These are phyloP conservation scores for Staurois parvus DNA, from an alignment of 2,797 vertebrate species.

Conservation along the genomic window DNA sequence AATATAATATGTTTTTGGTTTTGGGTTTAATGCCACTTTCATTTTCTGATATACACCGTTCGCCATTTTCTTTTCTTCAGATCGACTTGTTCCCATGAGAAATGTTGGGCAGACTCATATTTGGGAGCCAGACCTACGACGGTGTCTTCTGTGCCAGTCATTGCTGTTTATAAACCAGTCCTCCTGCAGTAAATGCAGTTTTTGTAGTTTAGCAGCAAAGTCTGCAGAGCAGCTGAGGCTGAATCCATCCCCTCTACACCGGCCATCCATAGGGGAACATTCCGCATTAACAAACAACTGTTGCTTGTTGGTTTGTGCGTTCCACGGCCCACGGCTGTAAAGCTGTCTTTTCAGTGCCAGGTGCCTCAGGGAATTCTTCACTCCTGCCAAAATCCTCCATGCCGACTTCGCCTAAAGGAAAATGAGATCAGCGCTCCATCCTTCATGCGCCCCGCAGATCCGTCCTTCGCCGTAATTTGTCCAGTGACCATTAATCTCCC, in stretches of 20 bases:
- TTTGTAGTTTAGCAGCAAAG: neutral
- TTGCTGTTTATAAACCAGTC: neutral
- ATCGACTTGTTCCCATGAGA: too few relatives aligned
- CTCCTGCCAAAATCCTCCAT: slow-evolving; percentile 17
- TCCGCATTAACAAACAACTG: neutral
- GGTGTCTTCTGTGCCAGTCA: neutral
- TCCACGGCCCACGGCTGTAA: slow-evolving; percentile 16
- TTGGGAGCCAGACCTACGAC: too few relatives aligned
- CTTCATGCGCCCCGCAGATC: neutral
- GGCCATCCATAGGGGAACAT: neutral
- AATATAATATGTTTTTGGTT: too few relatives aligned
- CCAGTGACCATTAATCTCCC: slow-evolving; percentile 23
- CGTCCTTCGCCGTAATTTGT: slow-evolving; percentile 25
- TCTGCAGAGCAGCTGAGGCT: neutral
- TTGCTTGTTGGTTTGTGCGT: neutral
- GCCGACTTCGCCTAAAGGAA: slow-evolving; percentile 21
- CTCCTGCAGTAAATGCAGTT: neutral
- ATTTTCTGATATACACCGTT: too few relatives aligned
- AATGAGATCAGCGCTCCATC: slow-evolving; percentile 4
- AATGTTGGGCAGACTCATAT: too few relatives aligned
- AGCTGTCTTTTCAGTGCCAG: neutral
- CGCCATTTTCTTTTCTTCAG: too few relatives aligned
- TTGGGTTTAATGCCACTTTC: too few relatives aligned
- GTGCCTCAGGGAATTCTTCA: neutral
- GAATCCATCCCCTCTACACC: neutral